Conservation (phyloP, 2,797 vertebrate species). For the Myiothlypis coronata region DNA sequence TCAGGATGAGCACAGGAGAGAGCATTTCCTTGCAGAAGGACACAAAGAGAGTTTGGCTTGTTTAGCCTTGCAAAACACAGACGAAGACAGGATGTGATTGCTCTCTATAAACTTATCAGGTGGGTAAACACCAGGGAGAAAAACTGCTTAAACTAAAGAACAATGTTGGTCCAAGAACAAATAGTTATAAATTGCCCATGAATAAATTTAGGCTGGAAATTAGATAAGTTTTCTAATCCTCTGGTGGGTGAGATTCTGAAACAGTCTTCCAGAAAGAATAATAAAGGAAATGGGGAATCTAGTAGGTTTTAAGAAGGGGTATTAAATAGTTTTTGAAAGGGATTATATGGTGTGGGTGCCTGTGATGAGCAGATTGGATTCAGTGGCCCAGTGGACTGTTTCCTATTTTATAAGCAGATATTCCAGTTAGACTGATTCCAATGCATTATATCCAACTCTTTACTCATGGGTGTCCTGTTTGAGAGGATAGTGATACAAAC, state of each 20-base stretch:
- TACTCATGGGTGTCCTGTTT: background rate
- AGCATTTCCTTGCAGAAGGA: background rate
- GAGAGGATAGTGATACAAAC: background rate
- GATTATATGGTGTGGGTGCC: background rate
- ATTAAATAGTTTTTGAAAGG: slow-evolving; percentile 23
- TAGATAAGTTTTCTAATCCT: slow-evolving; percentile 48
- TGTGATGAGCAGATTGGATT: slow-evolving; percentile 25
- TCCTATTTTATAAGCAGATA: background rate
- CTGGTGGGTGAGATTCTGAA: slow-evolving; percentile 19
- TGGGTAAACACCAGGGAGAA: slow-evolving; percentile 41
- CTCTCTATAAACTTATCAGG: slow-evolving; percentile 39
- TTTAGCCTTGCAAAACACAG: slow-evolving; percentile 44
- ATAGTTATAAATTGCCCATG: slow-evolving; percentile 49
- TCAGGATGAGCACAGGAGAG: background rate
- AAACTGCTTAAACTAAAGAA: slow-evolving; percentile 36
- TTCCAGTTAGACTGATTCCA: background rate
- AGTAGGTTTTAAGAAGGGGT: background rate
- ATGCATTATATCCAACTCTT: background rate
- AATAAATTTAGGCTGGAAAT: slow-evolving; percentile 59
- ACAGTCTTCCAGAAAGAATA: slow-evolving; percentile 1
- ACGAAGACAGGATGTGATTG: background rate
- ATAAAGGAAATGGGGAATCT: background rate
- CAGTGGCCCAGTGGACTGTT: background rate
- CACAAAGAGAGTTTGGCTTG: slow-evolving; percentile 11
- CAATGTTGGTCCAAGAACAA: slow-evolving; percentile 29